Percentiles rank a stretch among this genome's conserved stretches.
These are phyloP conservation scores for Buteo buteo DNA, from an alignment of 2,113 vertebrate genomes.

Conservation along the genomic window DNA sequence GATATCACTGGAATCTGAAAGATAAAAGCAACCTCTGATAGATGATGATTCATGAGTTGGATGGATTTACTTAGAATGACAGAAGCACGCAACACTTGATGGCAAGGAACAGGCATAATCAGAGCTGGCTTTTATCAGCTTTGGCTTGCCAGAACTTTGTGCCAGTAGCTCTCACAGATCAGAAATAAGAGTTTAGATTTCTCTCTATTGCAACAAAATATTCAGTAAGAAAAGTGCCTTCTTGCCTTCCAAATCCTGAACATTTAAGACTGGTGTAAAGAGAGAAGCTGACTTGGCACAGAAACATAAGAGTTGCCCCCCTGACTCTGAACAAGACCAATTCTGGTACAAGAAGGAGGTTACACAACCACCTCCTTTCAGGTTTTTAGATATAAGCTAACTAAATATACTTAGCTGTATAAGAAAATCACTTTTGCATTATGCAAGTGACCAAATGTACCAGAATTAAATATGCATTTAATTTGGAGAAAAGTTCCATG, in stretches of 20 bases:
- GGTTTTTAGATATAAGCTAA: not conserved
- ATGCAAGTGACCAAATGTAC: not conserved
- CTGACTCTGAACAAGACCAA: not conserved
- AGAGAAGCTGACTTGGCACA: not conserved
- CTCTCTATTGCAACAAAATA: not conserved
- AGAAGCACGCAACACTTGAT: not conserved
- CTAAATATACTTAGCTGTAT: not conserved
- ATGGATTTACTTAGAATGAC: constrained; percentile 4
- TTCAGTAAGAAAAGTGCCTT: not conserved
- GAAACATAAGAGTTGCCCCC: not conserved
- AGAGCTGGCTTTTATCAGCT: constrained; percentile 28
- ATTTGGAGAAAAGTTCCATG: not conserved
- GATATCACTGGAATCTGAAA: not conserved
- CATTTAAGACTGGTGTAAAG: not conserved
- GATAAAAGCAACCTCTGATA: not conserved
- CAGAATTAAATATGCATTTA: not conserved
- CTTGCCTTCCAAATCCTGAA: not conserved
- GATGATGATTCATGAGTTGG: constrained; percentile 17
- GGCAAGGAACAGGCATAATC: constrained; percentile 26
- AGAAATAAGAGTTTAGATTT: constrained; percentile 1
- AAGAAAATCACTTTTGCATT: not conserved
- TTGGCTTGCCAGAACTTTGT: constrained; percentile 30
- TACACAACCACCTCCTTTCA: not conserved
- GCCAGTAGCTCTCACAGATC: constrained; percentile 15
- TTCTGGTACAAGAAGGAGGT: not conserved